Percentiles rank a stretch among this genome's conserved stretches.
Conservation (phyloP, 2,113 vertebrate species). For the Egretta garzetta region DNA sequence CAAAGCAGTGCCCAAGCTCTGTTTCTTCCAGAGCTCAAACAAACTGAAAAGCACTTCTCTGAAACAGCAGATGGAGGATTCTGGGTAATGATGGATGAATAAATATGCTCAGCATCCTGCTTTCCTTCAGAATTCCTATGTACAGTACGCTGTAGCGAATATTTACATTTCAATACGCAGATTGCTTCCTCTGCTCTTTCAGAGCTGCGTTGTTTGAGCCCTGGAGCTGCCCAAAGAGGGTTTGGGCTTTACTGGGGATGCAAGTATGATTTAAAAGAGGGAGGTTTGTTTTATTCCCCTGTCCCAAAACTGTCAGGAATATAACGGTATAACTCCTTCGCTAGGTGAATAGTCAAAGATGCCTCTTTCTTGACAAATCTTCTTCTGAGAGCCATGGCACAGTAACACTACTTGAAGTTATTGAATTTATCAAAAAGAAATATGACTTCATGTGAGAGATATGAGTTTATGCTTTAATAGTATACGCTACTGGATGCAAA, state of each 20-base stretch:
- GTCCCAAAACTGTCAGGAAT: background rate
- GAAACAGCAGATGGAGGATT: background rate
- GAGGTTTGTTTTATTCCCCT: background rate
- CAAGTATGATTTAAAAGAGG: background rate
- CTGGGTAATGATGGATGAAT: conserved; percentile 30
- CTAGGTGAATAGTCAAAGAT: conserved; percentile 10
- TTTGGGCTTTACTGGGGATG: background rate
- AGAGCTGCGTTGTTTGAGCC: background rate
- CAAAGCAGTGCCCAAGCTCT: conserved; percentile 6
- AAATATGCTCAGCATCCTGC: conserved; percentile 22
- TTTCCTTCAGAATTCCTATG: conserved; percentile 25
- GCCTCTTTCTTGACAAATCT: background rate
- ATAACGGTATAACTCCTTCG: background rate
- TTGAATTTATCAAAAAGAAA: conserved; percentile 26
- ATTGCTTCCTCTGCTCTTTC: conserved; percentile 33
- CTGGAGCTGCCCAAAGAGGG: background rate
- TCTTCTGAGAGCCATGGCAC: background rate
- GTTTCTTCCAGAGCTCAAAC: conserved; percentile 39
- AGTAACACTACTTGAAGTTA: background rate
- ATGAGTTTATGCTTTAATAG: background rate
- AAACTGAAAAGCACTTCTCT: conserved; percentile 50
- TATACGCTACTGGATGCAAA: background rate
- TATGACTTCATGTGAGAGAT: background rate
- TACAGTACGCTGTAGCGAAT: background rate
- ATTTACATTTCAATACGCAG: conserved; percentile 51